Base-by-base conservation (phyloP, 1,140 invertebrate genomes). In the Heliothis virescens region DNA sequence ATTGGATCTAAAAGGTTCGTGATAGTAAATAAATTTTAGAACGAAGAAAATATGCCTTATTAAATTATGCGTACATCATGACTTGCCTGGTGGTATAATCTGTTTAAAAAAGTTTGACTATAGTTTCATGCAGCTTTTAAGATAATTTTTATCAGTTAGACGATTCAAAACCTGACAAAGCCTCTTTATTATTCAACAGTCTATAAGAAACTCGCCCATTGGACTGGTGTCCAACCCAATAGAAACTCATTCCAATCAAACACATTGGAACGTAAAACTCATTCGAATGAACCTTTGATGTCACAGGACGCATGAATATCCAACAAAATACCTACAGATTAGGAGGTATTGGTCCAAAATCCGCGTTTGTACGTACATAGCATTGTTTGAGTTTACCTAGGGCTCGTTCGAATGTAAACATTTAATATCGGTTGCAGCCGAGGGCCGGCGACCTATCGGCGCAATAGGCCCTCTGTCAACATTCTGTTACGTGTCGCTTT, bases 351-450 rank as follows among this genome's bases (percentile, higher is more conserved):
- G 84, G 81, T 80, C 85, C 65, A 69, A 88, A 89, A 88, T 88
- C 86, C 84, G 81, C 79, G 84, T 82, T 79, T 75, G 86, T 86
- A 83, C 82, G 77, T 82, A 81, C 67, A 77, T 67, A 79, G 79
- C 55, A 87, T 85, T 90, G 89, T 90, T 89, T 90, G 79, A 86
- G 69, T 88, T 87, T 86, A 89, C 87, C 86, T 88, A 73, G 81
- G 83, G 82, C 84, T 87, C 86, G 86, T 88, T 86, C 83, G 80
- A 85, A 87, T 78, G 86, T 86, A 91, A 89, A 91, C 89, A 91
- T 91, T 91, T 90, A 91, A 91, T 91, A 91, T 90, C 85, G 85
- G 83, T 81, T 88, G 85, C 89, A 89, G 81, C 87, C 85, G 86
- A 89, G 83, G 57, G 71, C 67, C 69, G 67, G 10, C 65, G 52